These are phyloP conservation scores for Anseranas semipalmata DNA, from an alignment of 2,113 vertebrate genomes.

Conservation along the genomic window DNA sequence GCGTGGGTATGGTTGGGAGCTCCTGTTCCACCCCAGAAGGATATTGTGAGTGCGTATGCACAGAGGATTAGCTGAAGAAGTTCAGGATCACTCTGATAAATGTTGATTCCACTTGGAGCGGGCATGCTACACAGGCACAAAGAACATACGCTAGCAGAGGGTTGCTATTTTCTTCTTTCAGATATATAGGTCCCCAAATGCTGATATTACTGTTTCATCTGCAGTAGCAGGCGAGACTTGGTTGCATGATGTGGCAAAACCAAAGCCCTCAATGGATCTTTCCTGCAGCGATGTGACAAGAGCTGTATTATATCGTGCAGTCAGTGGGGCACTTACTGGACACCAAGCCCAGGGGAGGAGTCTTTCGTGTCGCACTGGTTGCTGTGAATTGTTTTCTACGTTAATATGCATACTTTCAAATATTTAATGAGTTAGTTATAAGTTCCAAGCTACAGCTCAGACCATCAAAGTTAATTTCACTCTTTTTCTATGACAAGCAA, in stretches of 20 bases:
- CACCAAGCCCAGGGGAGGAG: not conserved
- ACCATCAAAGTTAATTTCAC: not conserved
- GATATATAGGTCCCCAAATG: not conserved
- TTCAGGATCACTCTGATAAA: not conserved
- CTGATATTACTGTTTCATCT: not conserved
- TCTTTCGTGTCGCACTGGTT: not conserved
- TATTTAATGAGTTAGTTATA: not conserved
- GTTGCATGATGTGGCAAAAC: not conserved
- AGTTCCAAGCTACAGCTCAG: not conserved
- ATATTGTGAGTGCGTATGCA: not conserved
- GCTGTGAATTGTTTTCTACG: not conserved
- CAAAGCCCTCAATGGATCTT: not conserved
- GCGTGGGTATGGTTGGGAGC: not conserved
- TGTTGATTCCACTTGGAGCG: not conserved
- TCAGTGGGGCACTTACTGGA: not conserved
- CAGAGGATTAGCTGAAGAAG: not conserved
- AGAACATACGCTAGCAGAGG: not conserved
- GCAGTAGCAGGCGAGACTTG: not conserved
- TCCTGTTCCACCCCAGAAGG: not conserved
- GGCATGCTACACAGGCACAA: not conserved
- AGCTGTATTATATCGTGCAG: not conserved
- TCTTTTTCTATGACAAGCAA: not conserved
- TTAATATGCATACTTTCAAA: not conserved
- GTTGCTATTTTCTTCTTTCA: not conserved
- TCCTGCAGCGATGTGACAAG: not conserved